Evolutionary conservation across 2,113 vertebrate genomes (phyloP).

Genomic region (Notarius quadriscutis): DNA sequence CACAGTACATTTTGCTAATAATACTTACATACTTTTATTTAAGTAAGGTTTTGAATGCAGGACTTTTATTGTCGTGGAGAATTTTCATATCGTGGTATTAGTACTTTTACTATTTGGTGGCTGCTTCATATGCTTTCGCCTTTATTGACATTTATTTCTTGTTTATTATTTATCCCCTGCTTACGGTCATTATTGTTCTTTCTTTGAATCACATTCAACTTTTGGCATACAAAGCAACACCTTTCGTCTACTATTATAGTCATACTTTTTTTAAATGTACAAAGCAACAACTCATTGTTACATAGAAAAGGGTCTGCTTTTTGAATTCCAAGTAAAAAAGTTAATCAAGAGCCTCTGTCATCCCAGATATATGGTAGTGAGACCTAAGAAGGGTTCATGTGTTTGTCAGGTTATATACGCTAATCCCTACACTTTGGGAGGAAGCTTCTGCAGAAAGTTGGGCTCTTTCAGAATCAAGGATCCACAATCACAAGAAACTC

Average conservation of each 20-base stretch:
- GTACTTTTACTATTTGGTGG: not conserved
- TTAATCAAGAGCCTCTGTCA: conserved; percentile 59
- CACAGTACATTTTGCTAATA: too few relatives aligned
- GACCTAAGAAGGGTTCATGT: conserved; percentile 21
- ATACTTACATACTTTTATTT: too few relatives aligned
- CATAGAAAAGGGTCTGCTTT: conserved; percentile 41
- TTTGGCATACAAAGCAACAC: not conserved
- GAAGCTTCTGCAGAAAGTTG: conserved; percentile 59
- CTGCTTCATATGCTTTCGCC: not conserved
- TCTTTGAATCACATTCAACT: not conserved
- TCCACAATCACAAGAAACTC: conserved; percentile 49
- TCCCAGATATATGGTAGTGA: conserved; percentile 53
- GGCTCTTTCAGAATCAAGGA: conserved; percentile 63
- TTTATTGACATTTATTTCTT: not conserved
- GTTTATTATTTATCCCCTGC: not conserved
- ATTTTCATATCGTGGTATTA: too few relatives aligned
- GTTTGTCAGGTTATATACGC: conserved; percentile 19
- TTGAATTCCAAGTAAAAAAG: conserved; percentile 67
- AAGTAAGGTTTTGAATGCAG: too few relatives aligned
- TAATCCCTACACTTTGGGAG: not conserved
- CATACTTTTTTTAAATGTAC: not conserved
- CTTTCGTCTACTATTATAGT: not conserved
- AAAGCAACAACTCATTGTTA: too few relatives aligned
- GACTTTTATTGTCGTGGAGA: too few relatives aligned
- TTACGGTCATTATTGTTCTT: not conserved